phyloP scores from a whole-genome alignment of 2,888 invertebrate species.

The Caenorhabditis sp. region DNA sequence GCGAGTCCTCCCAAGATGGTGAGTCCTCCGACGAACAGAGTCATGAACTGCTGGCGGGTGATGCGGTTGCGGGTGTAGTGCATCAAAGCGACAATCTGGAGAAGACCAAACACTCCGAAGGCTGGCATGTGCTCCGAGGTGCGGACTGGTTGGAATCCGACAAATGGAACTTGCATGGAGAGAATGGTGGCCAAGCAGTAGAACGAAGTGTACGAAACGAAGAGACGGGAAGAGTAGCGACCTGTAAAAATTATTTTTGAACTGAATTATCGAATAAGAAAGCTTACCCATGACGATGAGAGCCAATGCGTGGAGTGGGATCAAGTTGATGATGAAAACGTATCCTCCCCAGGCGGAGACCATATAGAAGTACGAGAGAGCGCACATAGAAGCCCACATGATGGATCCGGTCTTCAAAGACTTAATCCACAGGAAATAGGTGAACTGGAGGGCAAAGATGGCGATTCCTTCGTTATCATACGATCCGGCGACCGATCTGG shows the following conservation, averaged over 20 bases:
- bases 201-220: conserved; percentile 93
- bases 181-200: conserved; percentile 95
- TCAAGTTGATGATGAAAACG: conserved; percentile 98
- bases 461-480: conserved; percentile 99
- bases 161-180: conserved; percentile 92
- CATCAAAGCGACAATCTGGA: conserved; percentile 85
- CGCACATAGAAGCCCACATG: conserved; percentile 95
- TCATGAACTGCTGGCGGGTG: conserved; percentile 84
- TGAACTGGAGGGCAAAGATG: conserved; percentile 98
- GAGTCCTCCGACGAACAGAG: conserved; percentile 87
- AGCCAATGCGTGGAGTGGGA: conserved; percentile 97
- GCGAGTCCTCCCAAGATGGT: conserved; percentile 91
- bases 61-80: conserved; percentile 79
- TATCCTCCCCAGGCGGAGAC: conserved; percentile 99
- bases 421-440: conserved; percentile 98
- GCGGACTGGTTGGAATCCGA: conserved; percentile 97
- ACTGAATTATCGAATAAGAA: too few species aligned
- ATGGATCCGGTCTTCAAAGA: conserved; percentile 98
- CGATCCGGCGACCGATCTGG: conserved; percentile 98
- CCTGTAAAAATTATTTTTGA: conserved; percentile 33
- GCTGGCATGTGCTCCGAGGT: conserved; percentile 99
- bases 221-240: conserved; percentile 74
- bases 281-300: conserved; percentile 92
- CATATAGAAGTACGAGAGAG: conserved; percentile 99
- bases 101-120: conserved; percentile 94